Evolutionary conservation across 2,888 invertebrate species (phyloP), one percentile per base, ranked within the genome.

Genomic region (Busseola fusca): DNA sequence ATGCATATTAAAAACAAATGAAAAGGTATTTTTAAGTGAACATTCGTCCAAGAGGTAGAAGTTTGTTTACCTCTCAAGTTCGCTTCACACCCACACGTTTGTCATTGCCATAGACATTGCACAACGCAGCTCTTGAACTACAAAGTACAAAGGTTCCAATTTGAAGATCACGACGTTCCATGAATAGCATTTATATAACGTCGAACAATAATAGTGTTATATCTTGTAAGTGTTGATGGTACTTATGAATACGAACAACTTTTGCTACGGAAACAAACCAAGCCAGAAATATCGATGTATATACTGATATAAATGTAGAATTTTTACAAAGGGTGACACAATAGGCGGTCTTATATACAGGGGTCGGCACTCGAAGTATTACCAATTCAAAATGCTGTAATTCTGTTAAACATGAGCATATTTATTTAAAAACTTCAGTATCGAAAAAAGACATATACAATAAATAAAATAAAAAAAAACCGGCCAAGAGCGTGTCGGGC

Each of bases 41-140:
- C 14, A 48, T 40, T 64, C 34, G 1, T 34, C 27, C 2, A 37
- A 64, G 34, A n/a, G 2, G 6, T 27, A 45, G 14, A 1, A 25
- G 18, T 72, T 60, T 65, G 64, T 72, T 71, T 40, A 65, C 52
- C 58, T 58, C 25, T 7, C 42, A 76, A 76, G 57, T 70, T 76
- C 58, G 16, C 40, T 34, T 42, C 48, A 54, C 30, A 25, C 50
- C 21, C 45, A 69, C 45, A 70, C 45, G 54, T 6, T 12, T 68
- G 25, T 7, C 56, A 75, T 70, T 48, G 30, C 62, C 52, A 27
- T 52, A 77, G 40, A 63, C 40, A 52, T 78, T 77, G 37, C 64
- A 68, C 64, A 77, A 77, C 54, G 21, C 14, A 54, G 50, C 18
- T 79, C 63, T 79, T 79, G 50, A 71, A 78, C 66, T 58, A 56